Evolutionary conservation across 2,113 vertebrate species (phyloP).

Genomic region (Odobenus rosmarus): DNA sequence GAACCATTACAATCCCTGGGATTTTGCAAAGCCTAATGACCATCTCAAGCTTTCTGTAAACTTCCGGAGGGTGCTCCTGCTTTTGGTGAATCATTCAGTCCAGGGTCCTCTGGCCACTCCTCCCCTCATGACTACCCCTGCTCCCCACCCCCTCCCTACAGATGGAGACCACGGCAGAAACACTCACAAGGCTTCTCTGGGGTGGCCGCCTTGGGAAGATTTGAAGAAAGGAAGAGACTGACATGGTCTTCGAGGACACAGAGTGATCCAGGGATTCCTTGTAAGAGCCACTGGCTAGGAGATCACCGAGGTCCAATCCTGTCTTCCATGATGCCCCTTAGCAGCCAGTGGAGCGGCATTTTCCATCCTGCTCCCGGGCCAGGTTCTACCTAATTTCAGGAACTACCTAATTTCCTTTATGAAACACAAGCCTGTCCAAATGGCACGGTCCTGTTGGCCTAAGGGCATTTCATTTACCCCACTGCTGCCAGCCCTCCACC

Average conservation of each 20-base stretch:
- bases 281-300: background rate
- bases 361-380: slow-evolving; percentile 70
- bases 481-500: background rate
- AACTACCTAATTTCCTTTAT: slow-evolving; percentile 71
- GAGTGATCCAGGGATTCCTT: background rate
- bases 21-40: background rate
- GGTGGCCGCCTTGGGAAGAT: background rate
- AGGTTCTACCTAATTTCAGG: slow-evolving; percentile 78
- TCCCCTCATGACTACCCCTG: background rate
- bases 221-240: background rate
- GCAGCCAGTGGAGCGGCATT: background rate
- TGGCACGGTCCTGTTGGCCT: slow-evolving; percentile 5
- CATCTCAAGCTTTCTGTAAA: background rate
- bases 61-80: background rate
- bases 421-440: slow-evolving; percentile 72
- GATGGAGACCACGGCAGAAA: background rate
- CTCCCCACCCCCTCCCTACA: no score
- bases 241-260: background rate
- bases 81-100: background rate
- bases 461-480: background rate
- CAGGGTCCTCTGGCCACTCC: background rate
- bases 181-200: background rate
- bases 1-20: no score
- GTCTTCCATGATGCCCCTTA: background rate
- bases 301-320: background rate